Percentiles rank a stretch among this genome's conserved stretches.
phyloP scores from a whole-genome alignment of 2,113 vertebrate species.

The Hypanus sabinus region DNA sequence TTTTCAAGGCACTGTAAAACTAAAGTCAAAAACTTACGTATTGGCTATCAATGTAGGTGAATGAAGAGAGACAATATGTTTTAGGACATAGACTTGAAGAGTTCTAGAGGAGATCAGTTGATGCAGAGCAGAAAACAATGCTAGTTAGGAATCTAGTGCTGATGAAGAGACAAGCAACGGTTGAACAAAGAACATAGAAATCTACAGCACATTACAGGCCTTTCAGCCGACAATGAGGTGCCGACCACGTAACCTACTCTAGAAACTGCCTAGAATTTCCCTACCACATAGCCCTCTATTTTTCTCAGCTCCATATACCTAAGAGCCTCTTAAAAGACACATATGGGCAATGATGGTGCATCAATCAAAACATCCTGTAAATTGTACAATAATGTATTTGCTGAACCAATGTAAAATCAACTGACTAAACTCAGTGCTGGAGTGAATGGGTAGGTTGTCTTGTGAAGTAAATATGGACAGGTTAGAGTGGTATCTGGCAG shows the following conservation, averaged over 20 bases:
- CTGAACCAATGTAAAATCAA: no score
- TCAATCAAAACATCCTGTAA: not conserved
- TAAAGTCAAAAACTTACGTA: not conserved
- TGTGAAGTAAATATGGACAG: no score
- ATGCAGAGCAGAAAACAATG: not conserved
- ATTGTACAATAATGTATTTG: not conserved
- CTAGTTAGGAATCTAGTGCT: not conserved
- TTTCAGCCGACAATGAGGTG: no score
- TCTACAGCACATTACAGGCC: no score
- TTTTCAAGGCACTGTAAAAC: no score
- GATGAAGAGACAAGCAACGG: not conserved
- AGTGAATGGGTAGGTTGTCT: not conserved
- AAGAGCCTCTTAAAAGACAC: no score
- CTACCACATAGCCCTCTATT: no score
- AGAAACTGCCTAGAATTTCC: no score
- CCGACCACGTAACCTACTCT: no score
- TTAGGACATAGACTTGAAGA: not conserved
- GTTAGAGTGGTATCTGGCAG: no score
- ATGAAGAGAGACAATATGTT: not conserved
- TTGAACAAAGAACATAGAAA: not conserved
- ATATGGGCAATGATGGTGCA: not conserved
- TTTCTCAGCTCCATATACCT: no score
- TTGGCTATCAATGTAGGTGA: not conserved
- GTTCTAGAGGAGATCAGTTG: not conserved
- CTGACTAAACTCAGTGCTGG: not conserved